A percentile compares a stretch with the other conserved stretches of the same genome.
These are phyloP conservation scores for Epirrita christyi DNA, from an alignment of 2,888 invertebrate species.

Conservation along the genomic window DNA sequence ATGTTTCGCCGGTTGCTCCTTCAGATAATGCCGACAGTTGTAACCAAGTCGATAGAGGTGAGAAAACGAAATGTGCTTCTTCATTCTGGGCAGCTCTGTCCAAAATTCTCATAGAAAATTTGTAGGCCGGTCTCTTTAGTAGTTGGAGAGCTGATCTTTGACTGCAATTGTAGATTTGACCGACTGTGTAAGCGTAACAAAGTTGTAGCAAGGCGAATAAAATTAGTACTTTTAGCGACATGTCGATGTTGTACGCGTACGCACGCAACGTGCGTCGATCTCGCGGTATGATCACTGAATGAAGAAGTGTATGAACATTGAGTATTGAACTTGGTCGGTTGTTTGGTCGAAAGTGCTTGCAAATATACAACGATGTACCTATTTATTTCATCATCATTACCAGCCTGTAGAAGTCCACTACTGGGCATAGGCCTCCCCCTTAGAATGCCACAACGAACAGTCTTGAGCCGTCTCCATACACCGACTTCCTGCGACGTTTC, in stretches of 20 bases:
- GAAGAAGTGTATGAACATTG: not conserved
- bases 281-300: conserved; percentile 12
- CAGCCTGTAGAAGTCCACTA: no score
- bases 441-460: no score
- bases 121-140: conserved; percentile 56
- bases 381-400: no score
- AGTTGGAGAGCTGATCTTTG: conserved; percentile 46
- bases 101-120: conserved; percentile 61
- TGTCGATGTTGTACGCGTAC: conserved; percentile 35
- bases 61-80: conserved; percentile 64
- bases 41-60: conserved; percentile 66
- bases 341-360: conserved; percentile 25
- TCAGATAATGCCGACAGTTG: conserved; percentile 62
- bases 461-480: no score
- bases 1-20: conserved; percentile 56
- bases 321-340: conserved; percentile 24
- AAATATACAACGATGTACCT: conserved; percentile 1
- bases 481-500: no score
- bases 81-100: conserved; percentile 58
- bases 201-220: conserved; percentile 39
- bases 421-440: no score
- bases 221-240: conserved; percentile 46
- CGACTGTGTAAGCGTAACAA: conserved; percentile 11
- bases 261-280: conserved; percentile 14
- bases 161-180: conserved; percentile 48